These are phyloP conservation scores for Brotula barbata DNA, from an alignment of 2,797 vertebrate species.

Conservation along the genomic window DNA sequence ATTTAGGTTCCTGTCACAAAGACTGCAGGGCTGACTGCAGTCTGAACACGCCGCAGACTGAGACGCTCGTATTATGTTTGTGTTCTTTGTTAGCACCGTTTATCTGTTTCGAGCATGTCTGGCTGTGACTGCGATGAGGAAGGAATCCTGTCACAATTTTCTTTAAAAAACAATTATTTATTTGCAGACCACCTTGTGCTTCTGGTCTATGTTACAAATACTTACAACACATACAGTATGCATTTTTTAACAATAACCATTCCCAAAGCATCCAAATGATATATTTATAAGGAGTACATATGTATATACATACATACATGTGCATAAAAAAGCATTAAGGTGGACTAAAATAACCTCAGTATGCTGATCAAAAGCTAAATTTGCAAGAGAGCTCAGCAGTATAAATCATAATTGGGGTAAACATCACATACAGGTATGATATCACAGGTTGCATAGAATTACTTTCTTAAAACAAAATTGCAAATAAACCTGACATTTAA, in stretches of 20 bases:
- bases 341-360: slow-evolving; percentile 50
- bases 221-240: slow-evolving; percentile 66
- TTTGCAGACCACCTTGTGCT: slow-evolving; percentile 72
- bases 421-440: slow-evolving; percentile 58
- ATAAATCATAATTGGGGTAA: slow-evolving; percentile 37
- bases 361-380: slow-evolving; percentile 45
- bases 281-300: slow-evolving; percentile 73
- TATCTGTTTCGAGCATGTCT: no score
- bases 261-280: slow-evolving; percentile 71
- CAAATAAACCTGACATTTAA: slow-evolving; percentile 42
- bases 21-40: no score
- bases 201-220: slow-evolving; percentile 74
- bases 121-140: background rate
- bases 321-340: slow-evolving; percentile 57
- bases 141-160: slow-evolving; percentile 23
- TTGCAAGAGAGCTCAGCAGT: slow-evolving; percentile 51
- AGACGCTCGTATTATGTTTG: no score
- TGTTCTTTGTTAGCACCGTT: no score
- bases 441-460: slow-evolving; percentile 76
- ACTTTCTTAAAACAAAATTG: slow-evolving; percentile 65
- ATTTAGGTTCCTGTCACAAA: no score
- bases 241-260: slow-evolving; percentile 67
- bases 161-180: slow-evolving; percentile 73
- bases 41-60: no score
- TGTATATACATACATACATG: slow-evolving; percentile 70